Evolutionary conservation across 2,888 invertebrate genomes (phyloP).

Genomic region (Synanthedon myopaeformis): DNA sequence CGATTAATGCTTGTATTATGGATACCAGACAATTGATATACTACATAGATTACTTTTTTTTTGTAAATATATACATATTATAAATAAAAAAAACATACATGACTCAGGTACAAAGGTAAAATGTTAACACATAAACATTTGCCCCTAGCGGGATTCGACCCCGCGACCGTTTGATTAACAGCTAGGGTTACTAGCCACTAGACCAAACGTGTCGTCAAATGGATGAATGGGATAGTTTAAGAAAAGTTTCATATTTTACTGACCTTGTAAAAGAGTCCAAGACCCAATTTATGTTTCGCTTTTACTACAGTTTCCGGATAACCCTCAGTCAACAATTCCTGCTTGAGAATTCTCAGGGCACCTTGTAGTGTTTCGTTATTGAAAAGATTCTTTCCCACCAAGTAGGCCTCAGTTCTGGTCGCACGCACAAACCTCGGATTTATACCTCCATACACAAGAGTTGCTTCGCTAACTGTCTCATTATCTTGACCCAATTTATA

Average conservation of each 20-base stretch:
- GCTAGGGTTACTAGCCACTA: too few species aligned
- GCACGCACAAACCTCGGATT: constrained; percentile 58
- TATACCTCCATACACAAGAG: constrained; percentile 73
- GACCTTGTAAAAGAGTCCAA: constrained; percentile 76
- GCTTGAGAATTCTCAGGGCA: constrained; percentile 15
- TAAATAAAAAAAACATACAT: too few species aligned
- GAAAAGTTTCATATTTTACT: background rate
- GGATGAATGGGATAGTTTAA: too few species aligned
- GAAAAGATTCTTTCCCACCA: constrained; percentile 47
- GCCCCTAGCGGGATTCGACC: too few species aligned
- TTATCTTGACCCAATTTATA: constrained; percentile 39
- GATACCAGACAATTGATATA: too few species aligned
- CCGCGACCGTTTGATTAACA: too few species aligned
- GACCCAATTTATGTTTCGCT: constrained; percentile 66
- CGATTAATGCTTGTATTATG: too few species aligned
- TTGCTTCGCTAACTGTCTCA: constrained; percentile 47
- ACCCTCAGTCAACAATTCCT: constrained; percentile 28
- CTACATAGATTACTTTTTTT: too few species aligned
- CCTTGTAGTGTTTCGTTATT: constrained; percentile 30
- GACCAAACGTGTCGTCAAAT: too few species aligned
- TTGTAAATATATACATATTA: too few species aligned
- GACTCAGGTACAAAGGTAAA: too few species aligned
- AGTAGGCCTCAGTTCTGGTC: constrained; percentile 52
- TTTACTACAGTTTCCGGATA: constrained; percentile 30
- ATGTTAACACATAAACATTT: too few species aligned